A percentile compares a stretch with the other conserved stretches of the same genome.
Conservation (phyloP, 1,140 invertebrate species). For the Holcopasites calliopsidis region DNA sequence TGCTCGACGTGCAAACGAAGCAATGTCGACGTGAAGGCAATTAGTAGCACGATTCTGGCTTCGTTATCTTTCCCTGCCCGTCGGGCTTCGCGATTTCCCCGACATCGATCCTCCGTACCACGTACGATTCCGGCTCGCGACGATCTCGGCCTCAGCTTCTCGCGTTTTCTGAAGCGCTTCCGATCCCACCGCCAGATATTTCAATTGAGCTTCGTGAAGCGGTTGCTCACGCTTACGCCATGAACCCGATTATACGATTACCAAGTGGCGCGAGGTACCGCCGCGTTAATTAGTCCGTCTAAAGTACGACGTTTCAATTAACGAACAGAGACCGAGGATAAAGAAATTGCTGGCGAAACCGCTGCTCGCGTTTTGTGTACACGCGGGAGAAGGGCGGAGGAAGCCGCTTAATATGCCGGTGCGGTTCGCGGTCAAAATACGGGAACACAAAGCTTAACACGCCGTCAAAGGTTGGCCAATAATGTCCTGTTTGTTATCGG, state of each 20-base stretch:
- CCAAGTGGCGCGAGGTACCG: constrained; percentile 5
- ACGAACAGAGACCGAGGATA: not conserved
- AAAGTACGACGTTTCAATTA: constrained; percentile 35
- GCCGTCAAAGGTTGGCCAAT: constrained; percentile 40
- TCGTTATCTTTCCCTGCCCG: constrained; percentile 11
- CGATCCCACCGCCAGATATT: constrained; percentile 6
- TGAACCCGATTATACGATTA: constrained; percentile 39
- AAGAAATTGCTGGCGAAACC: not conserved
- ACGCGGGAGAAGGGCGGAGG: not conserved
- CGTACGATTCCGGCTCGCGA: too few species aligned
- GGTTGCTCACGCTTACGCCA: constrained; percentile 29
- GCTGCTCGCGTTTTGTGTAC: not conserved
- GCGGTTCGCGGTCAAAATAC: constrained; percentile 26
- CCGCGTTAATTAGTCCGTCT: constrained; percentile 36
- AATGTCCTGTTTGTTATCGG: constrained; percentile 44
- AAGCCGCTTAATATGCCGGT: constrained; percentile 6
- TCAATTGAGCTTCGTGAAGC: not conserved
- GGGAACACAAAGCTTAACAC: constrained; percentile 32
- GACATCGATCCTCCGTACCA: not conserved
- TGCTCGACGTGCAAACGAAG: constrained; percentile 11
- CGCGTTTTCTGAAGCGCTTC: constrained; percentile 14
- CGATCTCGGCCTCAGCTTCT: not conserved
- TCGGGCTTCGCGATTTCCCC: not conserved
- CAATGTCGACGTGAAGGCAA: constrained; percentile 21
- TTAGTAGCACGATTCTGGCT: constrained; percentile 18